phyloP scores from a whole-genome alignment of 2,113 vertebrate genomes.

The Cynoglossus semilaevis region DNA sequence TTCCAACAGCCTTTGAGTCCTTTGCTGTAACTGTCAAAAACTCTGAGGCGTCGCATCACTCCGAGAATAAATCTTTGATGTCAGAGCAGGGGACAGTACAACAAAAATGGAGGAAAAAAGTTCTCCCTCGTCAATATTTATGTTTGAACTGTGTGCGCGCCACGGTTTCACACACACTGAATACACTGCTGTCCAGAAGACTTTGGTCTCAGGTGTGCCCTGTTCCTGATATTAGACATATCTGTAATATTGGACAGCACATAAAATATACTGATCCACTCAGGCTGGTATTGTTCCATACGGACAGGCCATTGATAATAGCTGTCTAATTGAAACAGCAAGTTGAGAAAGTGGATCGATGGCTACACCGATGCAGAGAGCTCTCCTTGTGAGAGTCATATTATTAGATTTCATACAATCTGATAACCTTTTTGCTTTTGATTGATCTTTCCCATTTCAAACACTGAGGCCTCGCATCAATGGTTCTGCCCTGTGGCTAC shows the following conservation, averaged over 20 bases:
- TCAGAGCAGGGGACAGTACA: constrained; percentile 25
- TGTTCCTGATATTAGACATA: constrained; percentile 45
- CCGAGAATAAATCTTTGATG: constrained; percentile 19
- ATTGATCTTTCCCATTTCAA: constrained; percentile 74
- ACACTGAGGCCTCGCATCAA: constrained; percentile 59
- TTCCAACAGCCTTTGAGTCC: constrained; percentile 23
- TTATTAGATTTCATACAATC: constrained; percentile 78
- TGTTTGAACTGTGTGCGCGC: constrained; percentile 35
- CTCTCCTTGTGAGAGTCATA: constrained; percentile 65
- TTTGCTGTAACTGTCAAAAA: constrained; percentile 32
- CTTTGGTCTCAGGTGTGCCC: constrained; percentile 51
- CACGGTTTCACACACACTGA: constrained; percentile 27
- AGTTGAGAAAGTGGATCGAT: constrained; percentile 70
- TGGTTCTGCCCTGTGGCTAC: constrained; percentile 54
- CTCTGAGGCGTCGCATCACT: constrained; percentile 19
- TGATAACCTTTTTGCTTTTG: constrained; percentile 75
- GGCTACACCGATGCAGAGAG: constrained; percentile 58
- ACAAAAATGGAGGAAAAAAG: constrained; percentile 34
- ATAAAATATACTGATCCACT: constrained; percentile 63
- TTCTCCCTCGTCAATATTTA: constrained; percentile 45
- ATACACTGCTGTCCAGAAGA: constrained; percentile 37
- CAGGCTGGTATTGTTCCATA: constrained; percentile 49
- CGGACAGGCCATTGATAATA: constrained; percentile 58
- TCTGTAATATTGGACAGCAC: constrained; percentile 54
- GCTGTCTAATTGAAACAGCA: constrained; percentile 74